phyloP scores from a whole-genome alignment of 2,797 vertebrate genomes.

The Falco novaeseelandiae region DNA sequence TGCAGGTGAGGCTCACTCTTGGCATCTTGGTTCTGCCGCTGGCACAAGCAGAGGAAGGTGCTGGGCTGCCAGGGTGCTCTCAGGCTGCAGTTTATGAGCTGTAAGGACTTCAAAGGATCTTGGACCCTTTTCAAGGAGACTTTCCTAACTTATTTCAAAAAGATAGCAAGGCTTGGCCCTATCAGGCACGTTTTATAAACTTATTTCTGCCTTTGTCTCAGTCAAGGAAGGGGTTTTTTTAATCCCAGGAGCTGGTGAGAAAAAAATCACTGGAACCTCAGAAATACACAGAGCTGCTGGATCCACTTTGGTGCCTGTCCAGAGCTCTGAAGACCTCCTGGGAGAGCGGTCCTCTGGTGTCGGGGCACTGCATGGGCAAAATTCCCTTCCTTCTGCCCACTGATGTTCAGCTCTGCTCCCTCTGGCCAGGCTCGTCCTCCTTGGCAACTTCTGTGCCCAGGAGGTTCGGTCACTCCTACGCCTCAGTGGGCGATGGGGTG shows the following conservation, averaged over 20 bases:
- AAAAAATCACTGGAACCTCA: not conserved
- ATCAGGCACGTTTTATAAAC: not conserved
- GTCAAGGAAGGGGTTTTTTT: not conserved
- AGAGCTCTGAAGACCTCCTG: not conserved
- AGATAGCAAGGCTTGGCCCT: not conserved
- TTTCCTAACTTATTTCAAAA: not conserved
- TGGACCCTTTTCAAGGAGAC: not conserved
- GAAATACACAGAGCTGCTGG: not conserved
- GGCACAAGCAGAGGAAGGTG: not conserved
- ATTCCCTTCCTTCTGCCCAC: not conserved
- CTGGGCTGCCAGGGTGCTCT: not conserved
- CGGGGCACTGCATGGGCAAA: accelerated
- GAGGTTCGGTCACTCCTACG: accelerated
- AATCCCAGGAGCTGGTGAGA: not conserved
- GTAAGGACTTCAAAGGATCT: not conserved
- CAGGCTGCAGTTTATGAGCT: not conserved
- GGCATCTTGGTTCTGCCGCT: not conserved
- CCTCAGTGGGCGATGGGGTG: accelerated
- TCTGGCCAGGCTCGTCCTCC: accelerated
- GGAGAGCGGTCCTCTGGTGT: not conserved
- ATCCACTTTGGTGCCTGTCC: not conserved
- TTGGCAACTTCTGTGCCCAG: accelerated
- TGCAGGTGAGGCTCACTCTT: not conserved
- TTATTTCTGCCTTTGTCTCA: not conserved
- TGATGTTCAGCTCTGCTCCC: not conserved